Conservation (phyloP, 2,797 vertebrate genomes). For the Kryptopterus vitreolus region DNA sequence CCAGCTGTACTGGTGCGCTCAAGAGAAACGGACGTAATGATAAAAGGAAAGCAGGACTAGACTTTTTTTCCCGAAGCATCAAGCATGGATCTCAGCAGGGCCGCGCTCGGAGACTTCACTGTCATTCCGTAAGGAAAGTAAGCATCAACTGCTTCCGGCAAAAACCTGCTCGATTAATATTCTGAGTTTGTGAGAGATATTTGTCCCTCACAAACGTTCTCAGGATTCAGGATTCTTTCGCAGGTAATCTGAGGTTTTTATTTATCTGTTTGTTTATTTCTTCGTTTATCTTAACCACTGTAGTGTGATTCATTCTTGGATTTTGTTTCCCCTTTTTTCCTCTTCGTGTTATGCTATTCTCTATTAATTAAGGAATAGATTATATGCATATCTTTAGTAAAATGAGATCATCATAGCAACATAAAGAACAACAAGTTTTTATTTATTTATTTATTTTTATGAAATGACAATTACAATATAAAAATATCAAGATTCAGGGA, state of each 20-base stretch:
- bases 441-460: no score
- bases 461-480: no score
- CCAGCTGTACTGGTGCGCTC: conserved; percentile 66
- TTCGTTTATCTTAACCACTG: no score
- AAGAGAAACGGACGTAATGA: conserved; percentile 54
- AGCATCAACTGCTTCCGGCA: background rate
- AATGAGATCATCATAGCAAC: background rate
- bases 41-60: conserved; percentile 12
- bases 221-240: no score
- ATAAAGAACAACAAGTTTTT: no score
- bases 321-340: no score
- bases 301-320: no score
- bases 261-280: no score
- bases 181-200: background rate
- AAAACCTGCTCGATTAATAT: background rate
- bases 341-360: no score
- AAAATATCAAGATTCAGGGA: no score
- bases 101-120: conserved; percentile 76
- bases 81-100: conserved; percentile 77
- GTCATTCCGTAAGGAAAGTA: conserved; percentile 82
- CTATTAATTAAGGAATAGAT: no score
- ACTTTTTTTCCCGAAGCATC: conserved; percentile 27
- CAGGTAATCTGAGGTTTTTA: no score
- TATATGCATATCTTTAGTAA: background rate
- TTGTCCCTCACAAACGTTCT: background rate